Base-by-base conservation (phyloP, 92 coral and sea anemone genomes). In the Epizoanthus fatuus region DNA sequence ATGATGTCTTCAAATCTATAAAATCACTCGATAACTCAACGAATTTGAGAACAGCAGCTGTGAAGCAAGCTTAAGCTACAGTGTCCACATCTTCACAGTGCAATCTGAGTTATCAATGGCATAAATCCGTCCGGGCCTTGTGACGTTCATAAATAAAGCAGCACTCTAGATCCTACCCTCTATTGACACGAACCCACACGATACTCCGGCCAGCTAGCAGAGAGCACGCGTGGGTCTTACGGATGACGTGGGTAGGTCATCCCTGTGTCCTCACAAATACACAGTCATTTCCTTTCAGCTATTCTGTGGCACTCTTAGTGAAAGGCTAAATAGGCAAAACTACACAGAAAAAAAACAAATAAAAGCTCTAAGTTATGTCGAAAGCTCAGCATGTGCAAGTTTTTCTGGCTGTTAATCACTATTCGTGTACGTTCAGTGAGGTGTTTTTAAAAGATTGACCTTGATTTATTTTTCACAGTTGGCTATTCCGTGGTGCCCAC, bases 141-240 rank as follows among this genome's bases (percentile, higher is more conserved):
- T 59, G 35, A 40, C 35, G 39, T 40, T 39, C 81, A 59, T 60
- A 69, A 17, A 68, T 59, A 38, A 60, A 40, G 4, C 55, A 77
- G 22, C 57, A 38, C 82, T 69, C 57, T 59, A 40, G 64, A 22
- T n/a, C 67, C 72, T 19, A 15, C 49, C 19, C 8, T 17, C 72
- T 66, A 14, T 59, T 77, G 65, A 49, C 32, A 60, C 57, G 53
- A 44, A 59, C 82, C 65, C 64, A 45, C 42, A 44, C 82, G 20
- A 45, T 69, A 35, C 45, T 58, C 20, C n/a, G 64, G 20, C 25
- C 22, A 37, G 20, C 25, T 14, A 37, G 82, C 69, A 58, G 3
- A 42, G 53, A 77, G 58, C 82, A 38, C 82, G 82, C 82, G 82
- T 77, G 82, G 82, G 82, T 60, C 70, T 62, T 77, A 40, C 82